A percentile compares a stretch with the other conserved stretches of the same genome.
Conservation (phyloP, 2,888 invertebrate genomes). For the Lagria hirta region DNA sequence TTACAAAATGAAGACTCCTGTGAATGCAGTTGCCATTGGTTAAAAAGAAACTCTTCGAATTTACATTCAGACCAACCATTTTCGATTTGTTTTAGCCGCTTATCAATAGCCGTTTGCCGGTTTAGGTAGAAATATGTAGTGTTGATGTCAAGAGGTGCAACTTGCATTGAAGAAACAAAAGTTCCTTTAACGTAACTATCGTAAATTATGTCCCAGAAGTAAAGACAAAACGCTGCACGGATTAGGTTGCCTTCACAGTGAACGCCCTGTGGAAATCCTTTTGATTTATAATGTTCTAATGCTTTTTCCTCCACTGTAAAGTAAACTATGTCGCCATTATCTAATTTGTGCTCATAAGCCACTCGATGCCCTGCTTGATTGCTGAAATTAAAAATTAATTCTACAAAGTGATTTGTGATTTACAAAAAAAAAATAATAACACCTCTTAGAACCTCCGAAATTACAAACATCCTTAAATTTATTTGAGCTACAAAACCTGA, state of each 20-base stretch:
- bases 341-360: constrained; percentile 40
- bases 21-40: constrained; percentile 55
- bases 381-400: constrained; percentile 31
- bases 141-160: constrained; percentile 72
- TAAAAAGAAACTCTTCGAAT: constrained; percentile 37
- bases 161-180: constrained; percentile 68
- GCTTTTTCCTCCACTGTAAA: constrained; percentile 62
- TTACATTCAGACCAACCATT: constrained; percentile 50
- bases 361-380: constrained; percentile 43
- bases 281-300: constrained; percentile 55
- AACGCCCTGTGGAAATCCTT: constrained; percentile 56
- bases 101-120: constrained; percentile 62
- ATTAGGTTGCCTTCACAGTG: constrained; percentile 49
- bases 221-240: constrained; percentile 39
- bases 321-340: constrained; percentile 48
- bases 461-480: too few relatives aligned
- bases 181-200: constrained; percentile 56
- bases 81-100: constrained; percentile 54
- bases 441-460: too few relatives aligned
- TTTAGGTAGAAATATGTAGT: constrained; percentile 67
- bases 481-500: too few relatives aligned
- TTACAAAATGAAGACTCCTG: constrained; percentile 37
- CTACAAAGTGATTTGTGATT: background rate
- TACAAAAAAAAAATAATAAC: background rate
- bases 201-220: constrained; percentile 82